These are phyloP conservation scores for Eunapius fragilis DNA, from an alignment of 37 sponge, comb jelly and placozoan genomes.

Conservation along the genomic window DNA sequence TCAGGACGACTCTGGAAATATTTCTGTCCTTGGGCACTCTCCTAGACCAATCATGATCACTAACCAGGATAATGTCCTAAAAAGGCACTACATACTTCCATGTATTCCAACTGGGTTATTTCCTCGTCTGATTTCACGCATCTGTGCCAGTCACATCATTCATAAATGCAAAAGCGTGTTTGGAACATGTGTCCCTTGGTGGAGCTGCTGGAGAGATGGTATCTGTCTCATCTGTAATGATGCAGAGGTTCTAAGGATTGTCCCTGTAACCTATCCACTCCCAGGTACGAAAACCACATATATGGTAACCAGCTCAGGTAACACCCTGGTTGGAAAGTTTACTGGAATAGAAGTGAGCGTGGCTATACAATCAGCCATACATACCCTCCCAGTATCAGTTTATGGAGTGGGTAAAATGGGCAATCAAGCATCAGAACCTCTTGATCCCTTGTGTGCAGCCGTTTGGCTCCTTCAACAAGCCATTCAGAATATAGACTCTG, in stretches of 20 bases:
- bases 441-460: conserved; percentile 18
- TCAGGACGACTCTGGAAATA: neutral
- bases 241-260: conserved; percentile 67
- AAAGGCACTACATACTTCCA: conserved; percentile 60
- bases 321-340: neutral
- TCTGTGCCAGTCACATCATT: conserved; percentile 60
- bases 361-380: conserved; percentile 26
- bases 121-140: conserved; percentile 68
- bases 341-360: conserved; percentile 62
- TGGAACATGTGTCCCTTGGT: conserved; percentile 32
- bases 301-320: conserved; percentile 23
- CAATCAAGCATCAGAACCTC: conserved; percentile 20
- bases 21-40: neutral
- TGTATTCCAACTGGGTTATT: conserved; percentile 82
- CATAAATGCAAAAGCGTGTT: neutral
- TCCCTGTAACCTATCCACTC: conserved; percentile 33
- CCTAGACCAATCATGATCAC: neutral
- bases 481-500: conserved; percentile 53
- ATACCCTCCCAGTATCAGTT: neutral
- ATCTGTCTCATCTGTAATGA: conserved; percentile 55
- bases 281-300: conserved; percentile 16
- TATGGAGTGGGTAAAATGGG: too few relatives aligned
- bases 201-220: conserved; percentile 81
- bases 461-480: conserved; percentile 76
- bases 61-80: conserved; percentile 15